These are phyloP conservation scores for Hyperoplus immaculatus DNA, from an alignment of 2,797 vertebrate species.

Conservation along the genomic window DNA sequence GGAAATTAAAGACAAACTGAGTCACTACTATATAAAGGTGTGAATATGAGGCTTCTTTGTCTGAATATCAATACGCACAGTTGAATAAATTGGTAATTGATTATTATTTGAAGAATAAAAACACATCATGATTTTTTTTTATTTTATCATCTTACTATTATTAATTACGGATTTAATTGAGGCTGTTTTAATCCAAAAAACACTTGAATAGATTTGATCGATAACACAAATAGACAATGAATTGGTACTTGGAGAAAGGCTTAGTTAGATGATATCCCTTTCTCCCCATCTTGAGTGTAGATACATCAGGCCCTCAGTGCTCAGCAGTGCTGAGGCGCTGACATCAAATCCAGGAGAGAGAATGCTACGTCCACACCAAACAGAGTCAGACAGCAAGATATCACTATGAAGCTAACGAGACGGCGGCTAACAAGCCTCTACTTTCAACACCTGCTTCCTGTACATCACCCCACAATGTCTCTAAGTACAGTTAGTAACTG, in stretches of 20 bases:
- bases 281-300: slow-evolving; percentile 12
- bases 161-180: slow-evolving; percentile 30
- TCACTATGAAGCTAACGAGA: background rate
- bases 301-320: slow-evolving; percentile 7
- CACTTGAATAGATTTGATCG: slow-evolving; percentile 42
- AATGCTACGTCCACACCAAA: slow-evolving; percentile 19
- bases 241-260: slow-evolving; percentile 40
- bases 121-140: too few relatives aligned
- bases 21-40: background rate
- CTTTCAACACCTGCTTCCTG: background rate
- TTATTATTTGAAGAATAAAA: too few relatives aligned
- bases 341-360: slow-evolving; percentile 25
- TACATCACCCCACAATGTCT: background rate
- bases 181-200: slow-evolving; percentile 33
- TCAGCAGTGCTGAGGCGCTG: background rate
- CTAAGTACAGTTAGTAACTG: background rate
- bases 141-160: slow-evolving; percentile 2
- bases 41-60: background rate
- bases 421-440: background rate
- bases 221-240: slow-evolving; percentile 52
- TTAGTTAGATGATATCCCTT: slow-evolving; percentile 35
- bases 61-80: slow-evolving; percentile 4
- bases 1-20: background rate
- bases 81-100: background rate
- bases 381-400: slow-evolving; percentile 29